These are phyloP conservation scores for Helobdella robusta DNA, from an alignment of 2,888 invertebrate species.

Conservation along the genomic window DNA sequence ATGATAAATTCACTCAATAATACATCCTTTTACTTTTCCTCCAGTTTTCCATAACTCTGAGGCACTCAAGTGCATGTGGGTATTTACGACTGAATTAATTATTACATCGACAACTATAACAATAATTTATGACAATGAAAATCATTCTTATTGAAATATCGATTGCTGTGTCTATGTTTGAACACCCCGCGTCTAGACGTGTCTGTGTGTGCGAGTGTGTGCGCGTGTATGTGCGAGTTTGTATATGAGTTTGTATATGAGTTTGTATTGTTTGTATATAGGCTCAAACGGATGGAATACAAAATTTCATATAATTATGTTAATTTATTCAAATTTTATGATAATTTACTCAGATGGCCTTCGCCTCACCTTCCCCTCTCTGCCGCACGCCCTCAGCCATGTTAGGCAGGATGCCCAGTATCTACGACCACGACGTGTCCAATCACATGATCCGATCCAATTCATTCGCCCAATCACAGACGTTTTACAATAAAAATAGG, in stretches of 20 bases:
- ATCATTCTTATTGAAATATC: too few species aligned
- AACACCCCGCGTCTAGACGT: not conserved
- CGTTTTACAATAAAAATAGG: conserved; percentile 11
- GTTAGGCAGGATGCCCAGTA: not conserved
- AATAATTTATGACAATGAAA: too few species aligned
- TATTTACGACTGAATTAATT: not conserved
- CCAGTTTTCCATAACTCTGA: not conserved
- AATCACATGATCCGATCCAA: conserved; percentile 19
- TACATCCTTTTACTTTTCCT: too few species aligned
- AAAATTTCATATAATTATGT: too few species aligned
- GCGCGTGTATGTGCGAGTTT: conserved; percentile 14
- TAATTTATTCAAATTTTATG: not conserved
- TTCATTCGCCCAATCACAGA: conserved; percentile 13
- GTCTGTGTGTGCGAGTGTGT: conserved; percentile 16
- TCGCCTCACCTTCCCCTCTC: conserved; percentile 18
- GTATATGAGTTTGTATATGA: conserved; percentile 7
- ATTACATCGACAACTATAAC: too few species aligned
- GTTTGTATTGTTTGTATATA: not conserved
- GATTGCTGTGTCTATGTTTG: conserved; percentile 7
- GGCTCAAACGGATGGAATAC: not conserved
- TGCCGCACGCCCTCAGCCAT: conserved; percentile 18
- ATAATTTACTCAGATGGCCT: conserved; percentile 15
- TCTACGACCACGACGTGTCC: conserved; percentile 17
- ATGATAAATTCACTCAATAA: too few species aligned
- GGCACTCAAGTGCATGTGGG: not conserved